Percentiles rank a stretch among this genome's conserved stretches.
Conservation (phyloP, 2,888 invertebrate species). For the Oligia strigilis region DNA sequence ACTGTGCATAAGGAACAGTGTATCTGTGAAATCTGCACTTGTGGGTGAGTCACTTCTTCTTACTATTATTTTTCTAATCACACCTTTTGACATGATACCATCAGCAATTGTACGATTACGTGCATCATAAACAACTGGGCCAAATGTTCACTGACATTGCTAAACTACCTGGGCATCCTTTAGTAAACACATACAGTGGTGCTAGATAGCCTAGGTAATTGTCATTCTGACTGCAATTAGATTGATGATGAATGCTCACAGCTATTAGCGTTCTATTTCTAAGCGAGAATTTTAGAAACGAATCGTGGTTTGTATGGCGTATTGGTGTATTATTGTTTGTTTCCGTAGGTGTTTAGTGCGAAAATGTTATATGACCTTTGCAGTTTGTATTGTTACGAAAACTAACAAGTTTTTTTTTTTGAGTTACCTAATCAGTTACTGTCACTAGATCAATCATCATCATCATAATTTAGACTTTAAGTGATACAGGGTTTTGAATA, state of each 20-base stretch:
- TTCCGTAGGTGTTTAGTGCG: neutral
- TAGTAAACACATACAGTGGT: constrained; percentile 48
- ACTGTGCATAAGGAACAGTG: constrained; percentile 93
- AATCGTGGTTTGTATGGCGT: constrained; percentile 6
- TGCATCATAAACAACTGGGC: constrained; percentile 26
- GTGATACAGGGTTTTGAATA: neutral
- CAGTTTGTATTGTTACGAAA: neutral
- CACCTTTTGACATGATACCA: constrained; percentile 59
- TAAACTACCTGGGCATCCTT: constrained; percentile 67
- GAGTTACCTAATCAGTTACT: neutral
- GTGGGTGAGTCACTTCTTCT: constrained; percentile 93
- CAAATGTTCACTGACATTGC: constrained; percentile 46
- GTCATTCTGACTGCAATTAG: constrained; percentile 47
- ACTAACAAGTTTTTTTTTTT: neutral
- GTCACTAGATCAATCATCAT: neutral
- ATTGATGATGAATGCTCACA: constrained; percentile 44
- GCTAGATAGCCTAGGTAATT: constrained; percentile 25
- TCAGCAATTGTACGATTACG: neutral
- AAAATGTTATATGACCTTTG: constrained; percentile 5
- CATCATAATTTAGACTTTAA: neutral
- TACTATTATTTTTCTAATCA: constrained; percentile 13
- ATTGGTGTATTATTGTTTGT: constrained; percentile 3
- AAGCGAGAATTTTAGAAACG: constrained; percentile 15
- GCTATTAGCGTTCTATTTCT: constrained; percentile 17
- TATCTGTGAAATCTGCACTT: constrained; percentile 97